Conservation (phyloP, 1,140 invertebrate genomes). For the Drosophila serrata region DNA sequence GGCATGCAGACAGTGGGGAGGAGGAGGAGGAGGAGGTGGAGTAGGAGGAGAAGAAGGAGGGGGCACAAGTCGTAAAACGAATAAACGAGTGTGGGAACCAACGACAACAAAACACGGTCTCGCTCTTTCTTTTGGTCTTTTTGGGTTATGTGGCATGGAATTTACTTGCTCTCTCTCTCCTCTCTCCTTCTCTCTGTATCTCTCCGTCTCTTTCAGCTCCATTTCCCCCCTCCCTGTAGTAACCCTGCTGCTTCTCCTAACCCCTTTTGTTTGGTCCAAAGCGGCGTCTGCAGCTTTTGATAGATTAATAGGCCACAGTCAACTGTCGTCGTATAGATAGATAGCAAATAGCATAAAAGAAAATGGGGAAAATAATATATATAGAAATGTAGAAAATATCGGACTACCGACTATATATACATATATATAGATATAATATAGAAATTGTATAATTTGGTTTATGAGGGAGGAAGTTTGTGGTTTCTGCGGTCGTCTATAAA, state of each 20-base stretch:
- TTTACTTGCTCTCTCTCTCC: constrained; percentile 32
- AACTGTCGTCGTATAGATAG: constrained; percentile 41
- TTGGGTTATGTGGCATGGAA: constrained; percentile 67
- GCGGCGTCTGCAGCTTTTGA: constrained; percentile 52
- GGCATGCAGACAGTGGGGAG: constrained; percentile 10
- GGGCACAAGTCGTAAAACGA: constrained; percentile 65
- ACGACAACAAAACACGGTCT: constrained; percentile 40
- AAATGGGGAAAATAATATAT: background rate
- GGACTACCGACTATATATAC: background rate
- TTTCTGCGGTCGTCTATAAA: constrained; percentile 66
- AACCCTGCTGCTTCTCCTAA: constrained; percentile 10
- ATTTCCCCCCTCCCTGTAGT: background rate
- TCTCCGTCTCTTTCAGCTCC: background rate
- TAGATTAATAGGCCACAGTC: constrained; percentile 80
- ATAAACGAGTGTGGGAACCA: constrained; percentile 78
- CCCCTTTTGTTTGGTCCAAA: constrained; percentile 49
- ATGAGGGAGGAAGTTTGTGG: constrained; percentile 72
- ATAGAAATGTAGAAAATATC: constrained; percentile 6
- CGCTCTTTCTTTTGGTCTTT: constrained; percentile 43
- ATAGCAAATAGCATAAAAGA: constrained; percentile 38
- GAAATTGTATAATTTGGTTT: constrained; percentile 45
- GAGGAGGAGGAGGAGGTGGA: background rate
- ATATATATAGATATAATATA: constrained; percentile 5
- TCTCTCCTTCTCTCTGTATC: constrained; percentile 2
- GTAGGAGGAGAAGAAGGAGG: background rate